Conservation (phyloP, 2,888 invertebrate genomes). For the Cryptocephalus primarius region DNA sequence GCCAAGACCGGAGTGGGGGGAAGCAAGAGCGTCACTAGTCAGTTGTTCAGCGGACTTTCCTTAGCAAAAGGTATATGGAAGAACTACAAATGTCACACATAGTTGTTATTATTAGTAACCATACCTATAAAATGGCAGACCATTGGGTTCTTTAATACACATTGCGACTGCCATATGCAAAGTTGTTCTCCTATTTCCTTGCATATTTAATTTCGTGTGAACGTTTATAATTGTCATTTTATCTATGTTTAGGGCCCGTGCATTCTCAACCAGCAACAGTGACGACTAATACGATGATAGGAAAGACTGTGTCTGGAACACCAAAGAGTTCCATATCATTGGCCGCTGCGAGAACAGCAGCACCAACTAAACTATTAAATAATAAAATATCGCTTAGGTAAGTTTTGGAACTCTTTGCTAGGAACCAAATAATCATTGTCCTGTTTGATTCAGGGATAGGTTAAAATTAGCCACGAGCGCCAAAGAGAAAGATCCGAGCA, state of each 20-base stretch:
- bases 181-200: not conserved
- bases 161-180: no score
- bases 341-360: constrained; percentile 12
- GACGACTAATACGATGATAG: constrained; percentile 15
- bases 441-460: constrained; percentile 20
- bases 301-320: constrained; percentile 21
- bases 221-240: not conserved
- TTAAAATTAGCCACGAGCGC: constrained; percentile 27
- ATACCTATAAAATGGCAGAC: no score
- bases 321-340: constrained; percentile 16
- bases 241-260: constrained; percentile 8
- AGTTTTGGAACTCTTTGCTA: constrained; percentile 5
- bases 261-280: constrained; percentile 26
- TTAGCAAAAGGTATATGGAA: constrained; percentile 10
- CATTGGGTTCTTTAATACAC: no score
- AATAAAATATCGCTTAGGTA: constrained; percentile 33
- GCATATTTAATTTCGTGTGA: not conserved
- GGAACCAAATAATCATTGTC: not conserved
- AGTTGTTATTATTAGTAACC: no score
- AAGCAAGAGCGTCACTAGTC: constrained; percentile 13
- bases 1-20: constrained; percentile 17
- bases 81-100: not conserved
- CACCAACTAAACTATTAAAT: constrained; percentile 20
- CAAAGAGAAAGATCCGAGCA: constrained; percentile 22
- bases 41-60: constrained; percentile 16